Percentiles rank a stretch among this genome's conserved stretches.
Evolutionary conservation across 2,888 invertebrate species (phyloP).

Genomic region (Synergus japonicus): DNA sequence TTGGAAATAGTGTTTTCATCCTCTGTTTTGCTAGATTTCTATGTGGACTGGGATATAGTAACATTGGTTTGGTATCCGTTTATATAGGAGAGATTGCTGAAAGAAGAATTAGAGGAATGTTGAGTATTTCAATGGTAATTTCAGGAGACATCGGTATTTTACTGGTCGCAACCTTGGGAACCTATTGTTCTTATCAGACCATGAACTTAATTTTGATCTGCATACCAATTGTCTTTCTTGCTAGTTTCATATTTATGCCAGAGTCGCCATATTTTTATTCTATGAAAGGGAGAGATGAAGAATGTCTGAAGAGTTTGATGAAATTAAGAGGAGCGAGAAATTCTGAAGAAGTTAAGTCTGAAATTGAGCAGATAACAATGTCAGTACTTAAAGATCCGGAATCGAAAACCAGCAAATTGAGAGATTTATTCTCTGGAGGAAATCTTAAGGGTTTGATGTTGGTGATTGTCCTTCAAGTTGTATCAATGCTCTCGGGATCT

Average conservation of each 20-base stretch:
- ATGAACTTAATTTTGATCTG: constrained; percentile 79
- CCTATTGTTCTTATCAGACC: constrained; percentile 77
- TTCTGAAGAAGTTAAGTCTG: constrained; percentile 79
- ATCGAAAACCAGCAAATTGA: constrained; percentile 68
- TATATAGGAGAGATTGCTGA: constrained; percentile 82
- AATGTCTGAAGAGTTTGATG: constrained; percentile 80
- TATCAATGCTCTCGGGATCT: constrained; percentile 82
- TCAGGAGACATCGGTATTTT: constrained; percentile 76
- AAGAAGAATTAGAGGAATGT: constrained; percentile 79
- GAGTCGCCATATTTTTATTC: constrained; percentile 83
- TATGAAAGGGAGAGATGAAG: constrained; percentile 78
- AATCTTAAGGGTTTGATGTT: constrained; percentile 81
- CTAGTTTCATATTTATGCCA: constrained; percentile 82
- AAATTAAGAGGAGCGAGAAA: constrained; percentile 78
- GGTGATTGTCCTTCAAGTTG: constrained; percentile 81
- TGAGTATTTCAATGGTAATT: constrained; percentile 79
- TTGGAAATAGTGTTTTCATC: constrained; percentile 58
- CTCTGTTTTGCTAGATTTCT: constrained; percentile 76
- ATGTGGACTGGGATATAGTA: constrained; percentile 77
- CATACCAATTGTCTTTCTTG: constrained; percentile 80
- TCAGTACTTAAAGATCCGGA: constrained; percentile 79
- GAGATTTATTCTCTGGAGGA: constrained; percentile 78
- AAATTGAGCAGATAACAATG: constrained; percentile 79
- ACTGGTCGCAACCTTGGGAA: neutral
- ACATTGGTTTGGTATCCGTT: constrained; percentile 79